Percentiles rank a stretch among this genome's conserved stretches.
These are phyloP conservation scores for Zygaena filipendulae DNA, from an alignment of 2,888 invertebrate species.

Conservation along the genomic window DNA sequence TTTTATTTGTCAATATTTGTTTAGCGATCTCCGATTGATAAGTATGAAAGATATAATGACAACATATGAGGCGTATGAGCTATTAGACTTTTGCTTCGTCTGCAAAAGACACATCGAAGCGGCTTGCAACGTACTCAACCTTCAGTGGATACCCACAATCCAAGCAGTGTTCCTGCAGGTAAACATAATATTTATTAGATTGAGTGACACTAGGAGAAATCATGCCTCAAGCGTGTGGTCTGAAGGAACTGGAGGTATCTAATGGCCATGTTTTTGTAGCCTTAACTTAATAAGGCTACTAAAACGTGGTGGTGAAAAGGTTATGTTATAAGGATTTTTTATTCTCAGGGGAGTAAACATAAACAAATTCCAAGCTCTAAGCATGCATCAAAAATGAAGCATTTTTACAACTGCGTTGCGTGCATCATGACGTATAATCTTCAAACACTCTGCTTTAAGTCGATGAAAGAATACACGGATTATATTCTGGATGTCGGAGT, in stretches of 20 bases:
- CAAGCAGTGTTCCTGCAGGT: constrained; percentile 72
- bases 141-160: constrained; percentile 73
- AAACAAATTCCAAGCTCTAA: constrained; percentile 74
- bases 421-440: constrained; percentile 90
- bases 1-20: no score
- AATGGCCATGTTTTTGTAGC: no score
- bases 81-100: constrained; percentile 71
- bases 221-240: no score
- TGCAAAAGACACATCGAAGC: constrained; percentile 70
- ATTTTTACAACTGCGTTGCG: constrained; percentile 87
- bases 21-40: constrained; percentile 72
- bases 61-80: constrained; percentile 73
- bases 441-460: constrained; percentile 82
- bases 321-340: no score
- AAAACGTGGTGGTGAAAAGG: no score
- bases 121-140: constrained; percentile 71
- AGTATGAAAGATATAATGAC: constrained; percentile 67
- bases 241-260: no score
- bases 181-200: no score
- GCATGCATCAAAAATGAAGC: constrained; percentile 72
- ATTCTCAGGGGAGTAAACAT: constrained; percentile 72
- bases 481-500: constrained; percentile 84
- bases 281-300: no score
- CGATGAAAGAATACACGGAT: constrained; percentile 80
- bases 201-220: no score